phyloP scores from a whole-genome alignment of 1,140 invertebrate species.

The Halyomorpha halys region DNA sequence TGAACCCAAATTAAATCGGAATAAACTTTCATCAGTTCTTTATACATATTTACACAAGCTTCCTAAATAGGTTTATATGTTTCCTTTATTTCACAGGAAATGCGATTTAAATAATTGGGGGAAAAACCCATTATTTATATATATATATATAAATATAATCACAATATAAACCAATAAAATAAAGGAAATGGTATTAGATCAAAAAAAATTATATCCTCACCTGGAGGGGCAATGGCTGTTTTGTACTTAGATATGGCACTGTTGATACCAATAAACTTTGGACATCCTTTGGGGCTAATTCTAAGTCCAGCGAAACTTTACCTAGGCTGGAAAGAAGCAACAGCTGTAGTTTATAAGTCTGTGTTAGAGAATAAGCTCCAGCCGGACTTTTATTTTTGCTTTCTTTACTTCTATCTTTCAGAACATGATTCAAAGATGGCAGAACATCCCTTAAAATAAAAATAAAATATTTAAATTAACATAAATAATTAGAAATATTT shows the following conservation, averaged over 20 bases:
- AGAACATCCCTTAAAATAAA: conserved; percentile 45
- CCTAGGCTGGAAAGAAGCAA: conserved; percentile 43
- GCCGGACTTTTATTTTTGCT: conserved; percentile 47
- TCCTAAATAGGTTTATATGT: too few relatives aligned
- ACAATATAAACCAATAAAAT: neutral
- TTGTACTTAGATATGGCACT: conserved; percentile 44
- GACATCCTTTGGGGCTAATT: conserved; percentile 41
- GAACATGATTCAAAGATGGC: conserved; percentile 43
- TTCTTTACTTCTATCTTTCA: conserved; percentile 40
- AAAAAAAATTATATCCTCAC: conserved; percentile 35
- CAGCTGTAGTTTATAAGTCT: conserved; percentile 49
- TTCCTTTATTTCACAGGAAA: too few relatives aligned
- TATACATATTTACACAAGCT: neutral
- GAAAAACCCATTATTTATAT: too few relatives aligned
- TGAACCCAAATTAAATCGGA: conserved; percentile 21
- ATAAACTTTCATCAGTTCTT: neutral
- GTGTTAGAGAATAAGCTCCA: conserved; percentile 47
- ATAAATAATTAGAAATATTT: too few relatives aligned
- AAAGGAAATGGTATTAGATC: neutral
- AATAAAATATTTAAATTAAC: conserved; percentile 22
- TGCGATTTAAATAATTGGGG: too few relatives aligned
- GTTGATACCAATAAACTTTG: conserved; percentile 39
- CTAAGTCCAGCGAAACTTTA: conserved; percentile 40
- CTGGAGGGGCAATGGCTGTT: conserved; percentile 50
- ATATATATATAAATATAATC: too few relatives aligned